Percentiles rank a stretch among this genome's conserved stretches.
Conservation (phyloP, 2,888 invertebrate genomes). For the Stegana nigrithorax region DNA sequence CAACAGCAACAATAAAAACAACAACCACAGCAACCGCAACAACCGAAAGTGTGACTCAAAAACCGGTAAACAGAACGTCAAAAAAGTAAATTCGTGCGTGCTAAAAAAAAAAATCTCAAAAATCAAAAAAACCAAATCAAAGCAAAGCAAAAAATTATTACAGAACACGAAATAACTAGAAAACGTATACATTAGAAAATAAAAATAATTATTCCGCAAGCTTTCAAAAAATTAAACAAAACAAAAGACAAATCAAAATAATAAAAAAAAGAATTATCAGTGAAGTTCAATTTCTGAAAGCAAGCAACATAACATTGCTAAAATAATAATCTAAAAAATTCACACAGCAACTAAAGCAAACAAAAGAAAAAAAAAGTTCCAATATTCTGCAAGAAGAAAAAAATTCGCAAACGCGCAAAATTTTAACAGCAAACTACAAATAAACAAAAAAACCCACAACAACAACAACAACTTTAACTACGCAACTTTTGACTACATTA, state of each 20-base stretch:
- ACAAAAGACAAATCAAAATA: conserved; percentile 30
- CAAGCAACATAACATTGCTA: not conserved
- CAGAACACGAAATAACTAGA: conserved; percentile 17
- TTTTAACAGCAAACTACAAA: conserved; percentile 18
- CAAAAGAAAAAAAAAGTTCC: conserved; percentile 32
- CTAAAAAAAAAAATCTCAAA: conserved; percentile 27
- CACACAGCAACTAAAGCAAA: conserved; percentile 20
- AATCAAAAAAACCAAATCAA: conserved; percentile 25
- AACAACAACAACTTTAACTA: conserved; percentile 44
- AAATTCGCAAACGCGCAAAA: conserved; percentile 2
- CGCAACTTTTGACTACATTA: conserved; percentile 54
- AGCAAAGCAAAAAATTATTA: conserved; percentile 31
- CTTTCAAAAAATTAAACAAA: conserved; percentile 32
- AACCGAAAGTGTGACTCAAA: conserved; percentile 42
- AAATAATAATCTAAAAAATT: not conserved
- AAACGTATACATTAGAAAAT: conserved; percentile 32
- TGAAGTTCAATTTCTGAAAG: not conserved
- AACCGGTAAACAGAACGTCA: conserved; percentile 42
- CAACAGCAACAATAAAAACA: conserved; percentile 5
- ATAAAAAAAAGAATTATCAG: conserved; percentile 43
- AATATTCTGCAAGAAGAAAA: conserved; percentile 12
- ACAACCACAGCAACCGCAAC: not conserved
- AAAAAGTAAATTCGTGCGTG: conserved; percentile 42
- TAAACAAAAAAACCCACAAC: conserved; percentile 30
- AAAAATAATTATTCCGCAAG: conserved; percentile 10